phyloP scores from a whole-genome alignment of 2,888 invertebrate genomes.

The Listrodromus nycthemerus region DNA sequence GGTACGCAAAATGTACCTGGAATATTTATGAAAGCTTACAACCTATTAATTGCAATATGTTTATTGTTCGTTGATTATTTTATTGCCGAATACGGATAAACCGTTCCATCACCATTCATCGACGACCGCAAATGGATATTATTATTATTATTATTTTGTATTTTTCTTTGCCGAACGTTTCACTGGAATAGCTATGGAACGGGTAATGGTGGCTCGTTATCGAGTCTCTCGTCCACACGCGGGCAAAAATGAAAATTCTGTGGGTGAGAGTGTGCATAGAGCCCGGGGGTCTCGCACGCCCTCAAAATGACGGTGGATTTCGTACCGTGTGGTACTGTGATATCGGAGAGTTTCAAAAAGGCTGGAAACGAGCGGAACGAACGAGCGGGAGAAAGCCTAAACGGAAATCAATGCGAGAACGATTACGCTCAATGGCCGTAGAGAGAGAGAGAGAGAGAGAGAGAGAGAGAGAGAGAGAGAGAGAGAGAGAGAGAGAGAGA shows the following conservation, averaged over 20 bases:
- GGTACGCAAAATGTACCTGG: no score
- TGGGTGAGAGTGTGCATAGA: slow-evolving; percentile 14
- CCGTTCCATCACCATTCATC: not conserved
- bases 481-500: not conserved
- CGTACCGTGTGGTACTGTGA: slow-evolving; percentile 11
- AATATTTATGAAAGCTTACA: not conserved
- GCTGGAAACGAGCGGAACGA: slow-evolving; percentile 19
- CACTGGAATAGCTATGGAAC: not conserved
- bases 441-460: no score
- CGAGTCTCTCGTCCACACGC: slow-evolving; percentile 6
- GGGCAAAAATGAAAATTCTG: slow-evolving; percentile 26
- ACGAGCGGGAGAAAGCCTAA: slow-evolving; percentile 52
- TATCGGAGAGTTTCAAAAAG: slow-evolving; percentile 20
- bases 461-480: no score
- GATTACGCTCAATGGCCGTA: slow-evolving; percentile 58
- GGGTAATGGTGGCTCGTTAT: slow-evolving; percentile 28
- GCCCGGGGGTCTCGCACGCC: slow-evolving; percentile 18
- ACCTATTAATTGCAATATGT: no score
- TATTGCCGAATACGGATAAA: not conserved
- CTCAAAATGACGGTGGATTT: slow-evolving; percentile 44
- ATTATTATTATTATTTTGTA: not conserved
- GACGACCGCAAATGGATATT: not conserved
- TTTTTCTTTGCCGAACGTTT: not conserved
- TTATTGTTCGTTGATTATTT: not conserved
- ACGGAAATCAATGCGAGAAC: slow-evolving; percentile 68